Conservation (phyloP, 2,888 invertebrate species). For the Euclidia mi region DNA sequence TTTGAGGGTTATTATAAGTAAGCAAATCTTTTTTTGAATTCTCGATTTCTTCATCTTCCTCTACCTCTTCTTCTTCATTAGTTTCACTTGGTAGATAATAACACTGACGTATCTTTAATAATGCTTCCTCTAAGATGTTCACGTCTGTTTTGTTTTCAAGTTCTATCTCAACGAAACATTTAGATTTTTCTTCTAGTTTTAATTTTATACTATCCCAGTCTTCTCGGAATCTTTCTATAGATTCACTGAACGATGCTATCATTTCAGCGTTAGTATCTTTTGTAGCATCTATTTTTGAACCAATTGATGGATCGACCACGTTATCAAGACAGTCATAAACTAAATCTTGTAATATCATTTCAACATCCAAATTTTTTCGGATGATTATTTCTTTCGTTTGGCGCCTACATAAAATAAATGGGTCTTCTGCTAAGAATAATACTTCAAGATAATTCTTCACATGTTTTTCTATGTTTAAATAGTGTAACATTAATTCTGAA, state of each 20-base stretch:
- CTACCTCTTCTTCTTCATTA: conserved; percentile 67
- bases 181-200: conserved; percentile 78
- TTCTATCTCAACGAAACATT: conserved; percentile 82
- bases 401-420: conserved; percentile 72
- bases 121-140: conserved; percentile 75
- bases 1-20: conserved; percentile 70
- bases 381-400: conserved; percentile 43
- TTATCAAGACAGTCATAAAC: conserved; percentile 42
- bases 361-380: conserved; percentile 50
- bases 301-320: background rate
- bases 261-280: conserved; percentile 57
- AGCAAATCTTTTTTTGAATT: conserved; percentile 60
- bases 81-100: conserved; percentile 67
- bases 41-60: conserved; percentile 61
- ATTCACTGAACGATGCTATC: conserved; percentile 61
- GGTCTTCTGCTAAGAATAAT: conserved; percentile 70
- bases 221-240: conserved; percentile 77
- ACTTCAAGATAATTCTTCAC: conserved; percentile 70
- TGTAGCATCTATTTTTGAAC: background rate
- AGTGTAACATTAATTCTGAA: conserved; percentile 69
- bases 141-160: conserved; percentile 81
- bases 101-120: conserved; percentile 73
- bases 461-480: conserved; percentile 70
- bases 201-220: conserved; percentile 77
- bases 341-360: conserved; percentile 63